These are phyloP conservation scores for Chelidonichthys spinosus DNA, from an alignment of 2,797 vertebrate species.

Conservation along the genomic window DNA sequence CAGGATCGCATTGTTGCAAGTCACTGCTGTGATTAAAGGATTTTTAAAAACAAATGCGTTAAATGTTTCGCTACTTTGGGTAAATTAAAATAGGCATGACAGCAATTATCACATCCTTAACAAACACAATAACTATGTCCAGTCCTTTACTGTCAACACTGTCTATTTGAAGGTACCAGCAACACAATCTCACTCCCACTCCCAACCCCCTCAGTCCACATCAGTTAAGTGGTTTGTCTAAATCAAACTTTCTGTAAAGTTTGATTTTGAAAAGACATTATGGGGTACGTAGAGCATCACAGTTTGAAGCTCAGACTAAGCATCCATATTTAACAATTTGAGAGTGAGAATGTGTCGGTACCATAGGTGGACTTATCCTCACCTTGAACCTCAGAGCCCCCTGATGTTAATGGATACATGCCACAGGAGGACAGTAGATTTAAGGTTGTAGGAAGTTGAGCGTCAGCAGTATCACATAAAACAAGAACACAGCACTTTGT, in stretches of 20 bases:
- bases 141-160: neutral
- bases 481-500: slow-evolving; percentile 52
- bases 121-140: neutral
- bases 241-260: too few relatives aligned
- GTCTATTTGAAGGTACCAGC: neutral
- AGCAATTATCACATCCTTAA: neutral
- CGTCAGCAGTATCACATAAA: slow-evolving; percentile 56
- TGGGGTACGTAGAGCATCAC: neutral
- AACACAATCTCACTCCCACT: too few relatives aligned
- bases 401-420: slow-evolving; percentile 34
- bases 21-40: neutral
- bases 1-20: neutral
- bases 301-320: too few relatives aligned
- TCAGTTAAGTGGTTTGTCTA: too few relatives aligned
- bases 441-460: slow-evolving; percentile 12
- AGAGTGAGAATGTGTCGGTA: neutral
- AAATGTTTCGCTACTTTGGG: neutral
- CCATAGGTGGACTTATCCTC: slow-evolving; percentile 11
- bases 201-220: too few relatives aligned
- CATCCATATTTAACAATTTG: too few relatives aligned
- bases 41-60: neutral
- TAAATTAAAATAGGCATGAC: neutral
- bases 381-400: slow-evolving; percentile 21
- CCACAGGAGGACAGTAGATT: slow-evolving; percentile 28
- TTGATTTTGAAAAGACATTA: neutral